Percentiles rank a stretch among this genome's conserved stretches.
These are phyloP conservation scores for Hirtodrosophila histrioides DNA, from an alignment of 2,888 invertebrate genomes.

Conservation along the genomic window DNA sequence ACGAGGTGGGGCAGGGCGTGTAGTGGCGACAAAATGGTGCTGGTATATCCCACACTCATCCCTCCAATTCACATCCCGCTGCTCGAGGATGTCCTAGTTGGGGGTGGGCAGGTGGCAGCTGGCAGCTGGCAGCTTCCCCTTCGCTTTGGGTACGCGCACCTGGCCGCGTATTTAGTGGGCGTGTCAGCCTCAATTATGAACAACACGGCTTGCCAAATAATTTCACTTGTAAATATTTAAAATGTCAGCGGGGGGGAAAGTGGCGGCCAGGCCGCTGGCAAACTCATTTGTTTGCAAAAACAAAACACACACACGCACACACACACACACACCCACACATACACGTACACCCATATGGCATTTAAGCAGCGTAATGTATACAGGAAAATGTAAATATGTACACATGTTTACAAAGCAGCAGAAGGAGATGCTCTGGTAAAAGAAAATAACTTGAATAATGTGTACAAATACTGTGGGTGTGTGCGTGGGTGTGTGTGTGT, in stretches of 20 bases:
- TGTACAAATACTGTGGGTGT: conserved; percentile 47
- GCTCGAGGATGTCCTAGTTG: background rate
- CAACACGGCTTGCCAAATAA: conserved; percentile 55
- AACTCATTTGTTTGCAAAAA: conserved; percentile 67
- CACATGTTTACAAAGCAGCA: conserved; percentile 40
- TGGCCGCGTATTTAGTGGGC: conserved; percentile 46
- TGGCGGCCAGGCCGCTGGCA: conserved; percentile 37
- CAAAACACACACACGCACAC: conserved; percentile 34
- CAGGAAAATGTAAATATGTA: conserved; percentile 66
- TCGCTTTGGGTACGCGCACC: conserved; percentile 40
- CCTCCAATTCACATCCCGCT: background rate
- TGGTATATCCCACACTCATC: background rate
- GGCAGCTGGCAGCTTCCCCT: conserved; percentile 44
- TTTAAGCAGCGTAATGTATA: conserved; percentile 56
- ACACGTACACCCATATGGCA: conserved; percentile 4
- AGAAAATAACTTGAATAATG: conserved; percentile 66
- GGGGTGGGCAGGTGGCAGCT: background rate
- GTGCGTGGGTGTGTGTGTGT: background rate
- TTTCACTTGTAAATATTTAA: conserved; percentile 70
- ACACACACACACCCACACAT: background rate
- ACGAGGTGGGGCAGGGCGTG: background rate
- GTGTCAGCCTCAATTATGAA: conserved; percentile 51
- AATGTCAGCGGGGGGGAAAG: conserved; percentile 33
- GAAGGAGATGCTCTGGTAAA: conserved; percentile 39
- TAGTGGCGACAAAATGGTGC: background rate